A percentile compares a stretch with the other conserved stretches of the same genome.
phyloP scores from a whole-genome alignment of 2,797 vertebrate genomes.

The Sebastes hubbsi region DNA sequence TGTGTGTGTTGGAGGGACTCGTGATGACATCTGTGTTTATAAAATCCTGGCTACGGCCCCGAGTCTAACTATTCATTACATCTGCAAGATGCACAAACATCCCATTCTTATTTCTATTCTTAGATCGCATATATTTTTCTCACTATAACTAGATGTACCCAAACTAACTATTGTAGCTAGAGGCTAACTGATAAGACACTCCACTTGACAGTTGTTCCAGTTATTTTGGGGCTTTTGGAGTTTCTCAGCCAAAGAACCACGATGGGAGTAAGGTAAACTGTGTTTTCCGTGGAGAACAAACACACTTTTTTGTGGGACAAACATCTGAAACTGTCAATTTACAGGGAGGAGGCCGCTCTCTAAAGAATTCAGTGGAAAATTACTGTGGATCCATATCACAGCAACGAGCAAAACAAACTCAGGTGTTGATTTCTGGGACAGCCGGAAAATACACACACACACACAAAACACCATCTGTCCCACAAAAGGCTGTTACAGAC shows the following conservation, averaged over 20 bases:
- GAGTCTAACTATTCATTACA: conserved; percentile 9
- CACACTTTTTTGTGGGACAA: conserved; percentile 32
- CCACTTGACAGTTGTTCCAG: background rate
- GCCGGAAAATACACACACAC: background rate
- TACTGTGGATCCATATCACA: conserved; percentile 58
- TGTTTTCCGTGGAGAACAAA: conserved; percentile 36
- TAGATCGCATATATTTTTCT: background rate
- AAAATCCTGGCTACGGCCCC: background rate
- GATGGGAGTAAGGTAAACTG: background rate
- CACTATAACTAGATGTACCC: background rate
- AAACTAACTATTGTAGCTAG: background rate
- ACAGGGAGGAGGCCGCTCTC: conserved; percentile 56
- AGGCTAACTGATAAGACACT: background rate
- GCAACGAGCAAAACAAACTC: conserved; percentile 65
- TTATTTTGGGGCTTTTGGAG: background rate
- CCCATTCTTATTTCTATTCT: conserved; percentile 4
- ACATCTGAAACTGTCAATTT: conserved; percentile 67
- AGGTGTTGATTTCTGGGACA: conserved; percentile 69
- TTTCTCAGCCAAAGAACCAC: background rate
- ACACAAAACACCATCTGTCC: conserved; percentile 62
- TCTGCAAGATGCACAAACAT: conserved; percentile 5
- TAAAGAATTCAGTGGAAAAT: conserved; percentile 60
- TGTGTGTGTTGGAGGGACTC: background rate
- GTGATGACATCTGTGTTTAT: background rate
- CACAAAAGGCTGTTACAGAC: conserved; percentile 45